Evolutionary conservation across 2,797 vertebrate genomes (phyloP).

Genomic region (Ispidina lecontei): DNA sequence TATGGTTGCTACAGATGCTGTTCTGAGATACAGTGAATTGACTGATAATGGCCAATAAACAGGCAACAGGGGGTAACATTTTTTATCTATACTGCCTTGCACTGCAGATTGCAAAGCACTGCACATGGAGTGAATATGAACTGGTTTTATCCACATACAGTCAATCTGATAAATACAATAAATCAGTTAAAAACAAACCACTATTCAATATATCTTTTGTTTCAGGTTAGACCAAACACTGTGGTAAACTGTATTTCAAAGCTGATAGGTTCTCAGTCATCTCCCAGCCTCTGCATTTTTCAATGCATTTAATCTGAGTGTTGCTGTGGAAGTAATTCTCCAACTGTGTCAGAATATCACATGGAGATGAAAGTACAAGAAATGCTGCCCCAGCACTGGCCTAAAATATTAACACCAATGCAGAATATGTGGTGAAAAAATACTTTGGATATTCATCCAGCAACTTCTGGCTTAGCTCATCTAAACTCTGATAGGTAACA

Average conservation of each 20-base stretch:
- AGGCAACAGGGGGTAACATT: background rate
- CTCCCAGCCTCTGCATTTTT: background rate
- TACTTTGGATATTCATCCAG: background rate
- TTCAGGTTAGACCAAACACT: background rate
- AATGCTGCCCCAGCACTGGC: background rate
- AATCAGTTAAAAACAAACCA: background rate
- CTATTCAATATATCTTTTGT: background rate
- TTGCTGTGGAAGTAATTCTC: background rate
- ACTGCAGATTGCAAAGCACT: background rate
- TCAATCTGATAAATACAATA: background rate
- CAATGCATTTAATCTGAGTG: background rate
- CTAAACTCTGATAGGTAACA: background rate
- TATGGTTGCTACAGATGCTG: background rate
- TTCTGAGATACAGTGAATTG: background rate
- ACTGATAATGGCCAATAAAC: background rate
- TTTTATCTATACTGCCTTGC: background rate
- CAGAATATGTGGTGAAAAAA: background rate
- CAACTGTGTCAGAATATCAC: background rate
- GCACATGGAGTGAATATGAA: background rate
- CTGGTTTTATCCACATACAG: background rate
- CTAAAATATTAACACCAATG: background rate
- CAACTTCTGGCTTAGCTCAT: background rate
- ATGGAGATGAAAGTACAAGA: background rate
- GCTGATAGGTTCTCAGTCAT: background rate
- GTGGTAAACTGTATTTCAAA: background rate